A percentile compares a stretch with the other conserved stretches of the same genome.
Evolutionary conservation across 2,113 vertebrate genomes (phyloP).

Genomic region (Peromyscus leucopus): DNA sequence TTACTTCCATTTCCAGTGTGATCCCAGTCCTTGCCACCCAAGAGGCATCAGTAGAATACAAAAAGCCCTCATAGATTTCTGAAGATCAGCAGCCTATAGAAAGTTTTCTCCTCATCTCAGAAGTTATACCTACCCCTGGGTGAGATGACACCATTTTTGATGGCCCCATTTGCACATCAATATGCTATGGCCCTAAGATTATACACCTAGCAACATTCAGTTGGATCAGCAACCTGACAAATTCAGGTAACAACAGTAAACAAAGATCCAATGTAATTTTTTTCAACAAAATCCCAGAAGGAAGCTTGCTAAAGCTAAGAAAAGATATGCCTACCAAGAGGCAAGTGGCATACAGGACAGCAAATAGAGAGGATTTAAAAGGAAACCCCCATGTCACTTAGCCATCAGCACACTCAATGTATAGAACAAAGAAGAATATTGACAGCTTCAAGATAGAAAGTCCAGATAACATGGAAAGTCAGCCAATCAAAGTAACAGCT

Average conservation of each 20-base stretch:
- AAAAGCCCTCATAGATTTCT: not conserved
- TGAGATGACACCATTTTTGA: not conserved
- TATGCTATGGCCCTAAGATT: not conserved
- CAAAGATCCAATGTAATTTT: not conserved
- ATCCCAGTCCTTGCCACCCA: not conserved
- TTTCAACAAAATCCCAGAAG: not conserved
- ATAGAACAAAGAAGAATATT: not conserved
- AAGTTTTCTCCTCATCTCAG: not conserved
- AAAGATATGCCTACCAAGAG: not conserved
- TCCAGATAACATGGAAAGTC: not conserved
- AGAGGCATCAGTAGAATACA: not conserved
- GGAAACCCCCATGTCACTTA: not conserved
- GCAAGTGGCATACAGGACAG: not conserved
- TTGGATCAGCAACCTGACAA: not conserved
- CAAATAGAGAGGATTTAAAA: not conserved
- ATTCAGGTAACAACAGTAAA: not conserved
- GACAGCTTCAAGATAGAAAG: not conserved
- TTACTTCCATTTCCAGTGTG: not conserved
- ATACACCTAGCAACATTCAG: not conserved
- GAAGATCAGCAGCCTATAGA: not conserved
- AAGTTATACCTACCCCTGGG: not conserved
- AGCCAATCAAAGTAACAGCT: not conserved
- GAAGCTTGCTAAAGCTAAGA: not conserved
- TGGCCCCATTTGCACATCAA: not conserved
- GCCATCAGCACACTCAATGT: not conserved